Evolutionary conservation across 1,140 invertebrate species (phyloP), one percentile per base, ranked within the genome.

Genomic region (Drosophila ironensis): DNA sequence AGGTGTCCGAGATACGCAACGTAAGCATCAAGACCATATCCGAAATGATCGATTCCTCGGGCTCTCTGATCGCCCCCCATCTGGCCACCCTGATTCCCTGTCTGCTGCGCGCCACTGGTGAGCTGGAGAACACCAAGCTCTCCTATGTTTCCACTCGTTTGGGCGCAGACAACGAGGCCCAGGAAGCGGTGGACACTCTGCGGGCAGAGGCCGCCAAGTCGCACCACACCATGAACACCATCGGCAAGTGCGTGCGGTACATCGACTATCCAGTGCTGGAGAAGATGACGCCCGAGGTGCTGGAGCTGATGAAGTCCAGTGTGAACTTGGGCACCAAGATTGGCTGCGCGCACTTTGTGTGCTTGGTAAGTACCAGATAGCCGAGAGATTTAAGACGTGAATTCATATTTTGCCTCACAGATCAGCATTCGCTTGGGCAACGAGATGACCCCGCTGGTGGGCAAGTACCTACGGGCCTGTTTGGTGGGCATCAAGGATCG

Each of bases 141-240:
- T 95, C 94, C 25, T 95, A 97, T 89, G 90, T 97, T 16, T 96
- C 96, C 84, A 94, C 94, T 0, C 92, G 93, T 52, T 91, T 95
- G 25, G 93, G 93, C 3, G 93, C 92, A 1, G 93, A 94, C 50
- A 90, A 91, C 20, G 92, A 93, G 42, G 91, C 92, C 1, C 92
- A 95, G 72, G 95, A 97, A 70, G 91, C 93, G 33, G 91, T 97
- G 0, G 96, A 97, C 88, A 93, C 92, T 70, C 92, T 94, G 22
- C 91, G 96, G 42, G 94, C 96, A 20, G 93, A 93, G 53, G 93
- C 94, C 11, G 95, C 95, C 0, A 95, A 95, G 77, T 93, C 93
- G 19, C 96, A 97, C 84, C 95, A 97, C 51, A 96, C 96, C 69
- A 97, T 95, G 66, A 96, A 97, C 82, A 97, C 96, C 1, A 93